Percentiles rank a stretch among this genome's conserved stretches.
Evolutionary conservation across 2,797 vertebrate genomes (phyloP).

Genomic region (Antennarius maculatus): DNA sequence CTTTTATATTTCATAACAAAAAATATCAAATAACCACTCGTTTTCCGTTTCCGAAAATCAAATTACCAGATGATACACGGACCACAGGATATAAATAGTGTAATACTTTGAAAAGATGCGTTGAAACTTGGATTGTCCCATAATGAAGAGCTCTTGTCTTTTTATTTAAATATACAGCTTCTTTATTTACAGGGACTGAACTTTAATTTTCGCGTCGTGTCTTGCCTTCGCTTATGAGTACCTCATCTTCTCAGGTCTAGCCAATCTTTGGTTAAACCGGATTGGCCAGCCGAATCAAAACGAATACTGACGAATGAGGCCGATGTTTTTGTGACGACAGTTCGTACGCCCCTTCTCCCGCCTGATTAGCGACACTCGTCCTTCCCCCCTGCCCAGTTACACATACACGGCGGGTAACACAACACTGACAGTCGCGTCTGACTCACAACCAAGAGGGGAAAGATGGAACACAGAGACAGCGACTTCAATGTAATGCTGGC

Average conservation of each 20-base stretch:
- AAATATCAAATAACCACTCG: too few species aligned
- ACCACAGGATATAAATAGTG: too few species aligned
- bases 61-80: too few species aligned
- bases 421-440: constrained; percentile 74
- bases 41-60: too few species aligned
- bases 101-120: background rate
- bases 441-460: constrained; percentile 65
- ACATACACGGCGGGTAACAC: constrained; percentile 55
- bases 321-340: constrained; percentile 27
- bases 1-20: too few species aligned
- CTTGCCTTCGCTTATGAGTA: background rate
- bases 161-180: background rate
- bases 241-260: background rate
- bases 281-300: constrained; percentile 13
- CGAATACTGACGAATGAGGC: constrained; percentile 30
- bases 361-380: constrained; percentile 42
- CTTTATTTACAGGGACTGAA: background rate
- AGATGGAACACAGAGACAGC: constrained; percentile 89
- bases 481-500: constrained; percentile 94
- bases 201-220: background rate
- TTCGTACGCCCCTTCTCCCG: constrained; percentile 48
- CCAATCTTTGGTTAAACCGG: constrained; percentile 24
- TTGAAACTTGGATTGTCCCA: too few species aligned
- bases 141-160: too few species aligned
- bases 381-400: constrained; percentile 56